phyloP scores from a whole-genome alignment of 2,797 vertebrate genomes.

The Prunella strophiata region DNA sequence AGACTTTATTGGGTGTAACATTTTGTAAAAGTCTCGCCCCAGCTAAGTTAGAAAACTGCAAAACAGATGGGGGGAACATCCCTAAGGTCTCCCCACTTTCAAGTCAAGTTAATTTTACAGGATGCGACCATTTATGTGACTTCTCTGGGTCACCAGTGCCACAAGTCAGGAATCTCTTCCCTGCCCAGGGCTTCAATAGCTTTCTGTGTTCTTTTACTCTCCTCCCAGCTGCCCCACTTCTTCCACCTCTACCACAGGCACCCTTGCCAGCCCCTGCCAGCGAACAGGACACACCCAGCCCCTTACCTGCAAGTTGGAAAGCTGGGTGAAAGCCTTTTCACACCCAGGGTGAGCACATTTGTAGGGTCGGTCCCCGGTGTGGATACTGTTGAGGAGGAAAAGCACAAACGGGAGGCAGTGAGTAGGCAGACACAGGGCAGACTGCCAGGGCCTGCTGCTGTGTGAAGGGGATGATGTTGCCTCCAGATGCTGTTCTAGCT shows the following conservation, averaged over 20 bases:
- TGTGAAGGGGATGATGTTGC: not conserved
- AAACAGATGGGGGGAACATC: not conserved
- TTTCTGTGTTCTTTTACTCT: not conserved
- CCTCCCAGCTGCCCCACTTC: not conserved
- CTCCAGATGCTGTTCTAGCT: constrained; percentile 13
- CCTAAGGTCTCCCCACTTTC: not conserved
- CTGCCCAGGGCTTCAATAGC: not conserved
- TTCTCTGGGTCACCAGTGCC: not conserved
- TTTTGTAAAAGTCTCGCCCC: not conserved
- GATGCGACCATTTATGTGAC: not conserved
- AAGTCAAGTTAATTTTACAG: not conserved
- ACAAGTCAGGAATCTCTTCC: not conserved
- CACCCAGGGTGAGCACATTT: constrained; percentile 95
- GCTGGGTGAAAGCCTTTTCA: constrained; percentile 98
- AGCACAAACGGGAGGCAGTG: constrained; percentile 51
- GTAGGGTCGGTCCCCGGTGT: constrained; percentile 97
- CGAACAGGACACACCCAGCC: not conserved
- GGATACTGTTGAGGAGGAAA: constrained; percentile 86
- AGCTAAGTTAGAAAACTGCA: not conserved
- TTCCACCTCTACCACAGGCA: not conserved
- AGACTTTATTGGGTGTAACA: not conserved
- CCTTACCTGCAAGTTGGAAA: constrained; percentile 96
- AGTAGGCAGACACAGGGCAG: constrained; percentile 11
- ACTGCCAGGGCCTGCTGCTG: constrained; percentile 21
- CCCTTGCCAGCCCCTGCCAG: not conserved